Base-by-base conservation (phyloP, 2,113 vertebrate species). In the Hippopotamus amphibius region DNA sequence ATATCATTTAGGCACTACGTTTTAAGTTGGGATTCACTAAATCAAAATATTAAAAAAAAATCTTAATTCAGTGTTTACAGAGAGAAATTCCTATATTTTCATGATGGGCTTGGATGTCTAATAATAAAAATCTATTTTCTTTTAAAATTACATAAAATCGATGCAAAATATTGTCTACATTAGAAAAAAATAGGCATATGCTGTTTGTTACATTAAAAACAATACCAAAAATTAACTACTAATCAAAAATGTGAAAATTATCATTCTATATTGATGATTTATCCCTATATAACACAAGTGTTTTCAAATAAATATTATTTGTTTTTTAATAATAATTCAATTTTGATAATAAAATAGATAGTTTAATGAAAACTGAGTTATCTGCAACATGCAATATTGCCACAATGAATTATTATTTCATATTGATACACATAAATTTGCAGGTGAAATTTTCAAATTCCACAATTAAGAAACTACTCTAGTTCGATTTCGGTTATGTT, bases 31-130 rank as follows among this genome's bases (percentile, higher is more conserved):
- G 13, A 89, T 83, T 96, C 30, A 90, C 30, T 77, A 76, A 88
- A 57, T 81, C 21, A 88, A 93, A 94, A 81, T 33, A 61, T 53
- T 86, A 63, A 66, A 93, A 68, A 82, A 88, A 96, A 92, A 89
- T n/a, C 22, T 88, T 80, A 85, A 53, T 71, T 13, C 19, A 57
- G 6, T 30, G 37, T 86, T 77, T 53, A 84, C 3, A 48, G 77
- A 89, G 21, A 41, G 59, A 85, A 82, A 92, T 37, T 21, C 48
- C 15, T 92, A 9, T 55, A 61, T 72, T 76, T 82, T 66, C n/a
- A 37, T 80, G 48, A 59, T 43, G 21, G 59, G 6, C 3, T 57
- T 68, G 22, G 11, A 74, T 63, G 8, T 50, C 72, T 55, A 77
- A 66, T 46, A 77, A 72, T 41, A 95, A 82, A 91, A 83, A 61